These are phyloP conservation scores for Onychorhynchus coronatus DNA, from an alignment of 2,113 vertebrate species.

Conservation along the genomic window DNA sequence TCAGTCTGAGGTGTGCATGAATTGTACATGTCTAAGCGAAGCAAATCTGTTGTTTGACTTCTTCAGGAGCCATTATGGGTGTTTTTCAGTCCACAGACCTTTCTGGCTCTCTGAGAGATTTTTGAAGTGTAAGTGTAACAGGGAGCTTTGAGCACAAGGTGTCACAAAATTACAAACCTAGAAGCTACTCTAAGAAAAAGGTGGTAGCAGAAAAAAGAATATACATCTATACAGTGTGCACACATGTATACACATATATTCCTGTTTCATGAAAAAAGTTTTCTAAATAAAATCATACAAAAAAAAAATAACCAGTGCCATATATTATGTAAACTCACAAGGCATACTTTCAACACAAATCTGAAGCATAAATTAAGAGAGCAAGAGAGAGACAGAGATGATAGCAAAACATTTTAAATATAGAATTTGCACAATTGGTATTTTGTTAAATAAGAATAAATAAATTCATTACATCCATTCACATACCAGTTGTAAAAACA, in stretches of 20 bases:
- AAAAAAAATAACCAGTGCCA: slow-evolving; percentile 77
- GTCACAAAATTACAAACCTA: slow-evolving; percentile 4
- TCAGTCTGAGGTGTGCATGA: background rate
- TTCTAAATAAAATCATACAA: slow-evolving; percentile 63
- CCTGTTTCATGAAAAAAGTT: slow-evolving; percentile 64
- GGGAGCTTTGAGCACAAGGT: background rate
- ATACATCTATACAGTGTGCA: background rate
- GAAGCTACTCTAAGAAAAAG: slow-evolving; percentile 12
- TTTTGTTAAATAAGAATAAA: slow-evolving; percentile 99
- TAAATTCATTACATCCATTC: slow-evolving; percentile 90
- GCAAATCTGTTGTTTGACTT: background rate
- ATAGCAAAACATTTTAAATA: slow-evolving; percentile 80
- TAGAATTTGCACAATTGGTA: slow-evolving; percentile 79
- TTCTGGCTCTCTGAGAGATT: background rate
- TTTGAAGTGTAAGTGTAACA: background rate
- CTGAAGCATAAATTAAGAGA: slow-evolving; percentile 77
- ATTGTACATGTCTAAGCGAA: accelerated
- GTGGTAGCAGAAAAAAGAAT: slow-evolving; percentile 47
- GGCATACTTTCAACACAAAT: slow-evolving; percentile 72
- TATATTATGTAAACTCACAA: slow-evolving; percentile 78
- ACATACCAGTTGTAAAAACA: slow-evolving; percentile 96
- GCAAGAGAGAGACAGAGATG: slow-evolving; percentile 59
- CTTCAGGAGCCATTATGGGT: background rate
- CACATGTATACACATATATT: slow-evolving; percentile 48
- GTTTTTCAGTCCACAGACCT: background rate